Evolutionary conservation across 1,140 invertebrate genomes (phyloP), one percentile per base, ranked within the genome.

Genomic region (Sipha flava): DNA sequence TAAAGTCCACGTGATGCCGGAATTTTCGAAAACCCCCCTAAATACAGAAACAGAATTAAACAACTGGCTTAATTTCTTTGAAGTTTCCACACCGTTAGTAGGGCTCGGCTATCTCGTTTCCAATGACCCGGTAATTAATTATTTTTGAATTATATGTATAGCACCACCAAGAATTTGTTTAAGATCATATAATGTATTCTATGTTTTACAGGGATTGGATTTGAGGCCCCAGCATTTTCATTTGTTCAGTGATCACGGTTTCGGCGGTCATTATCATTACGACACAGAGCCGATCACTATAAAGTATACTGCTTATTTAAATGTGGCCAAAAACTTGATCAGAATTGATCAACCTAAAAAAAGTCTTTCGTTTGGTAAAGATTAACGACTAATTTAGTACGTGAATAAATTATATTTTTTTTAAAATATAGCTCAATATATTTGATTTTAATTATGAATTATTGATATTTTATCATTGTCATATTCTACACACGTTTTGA

Each of bases 261-360:
- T 95, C 87, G 96, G 94, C 81, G 96, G 97, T 6, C 97, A 98
- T 89, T 98, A 98, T 87, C 96, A 98, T 86, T 92, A 92, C 84
- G 97, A 98, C 86, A 94, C 92, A 7, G 95, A 94, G 26, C 95
- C 96, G 0, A 90, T 92, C 18, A 88, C 85, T 34, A 94, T 92
- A 1, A 91, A 94, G 84, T 98, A 97, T 85, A 86, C 93, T 81
- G 96, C 91, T 0, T 98, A 96, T 85, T 95, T 97, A 84, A 91
- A 91, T 83, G 82, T 94, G 26, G 94, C 91, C 31, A 88, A 91
- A 83, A 87, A 85, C 79, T 87, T 98, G 37, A 89, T 93, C 82
- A 89, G 95, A 77, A 86, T 98, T 66, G 96, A 98, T 87, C 88
- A 89, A 82, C 95, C 95, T 0, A 23, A 83, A 29, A 85, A 85